Evolutionary conservation across 1,140 invertebrate species (phyloP), one percentile per base, ranked within the genome.

Genomic region (Oedothorax gibbosus): DNA sequence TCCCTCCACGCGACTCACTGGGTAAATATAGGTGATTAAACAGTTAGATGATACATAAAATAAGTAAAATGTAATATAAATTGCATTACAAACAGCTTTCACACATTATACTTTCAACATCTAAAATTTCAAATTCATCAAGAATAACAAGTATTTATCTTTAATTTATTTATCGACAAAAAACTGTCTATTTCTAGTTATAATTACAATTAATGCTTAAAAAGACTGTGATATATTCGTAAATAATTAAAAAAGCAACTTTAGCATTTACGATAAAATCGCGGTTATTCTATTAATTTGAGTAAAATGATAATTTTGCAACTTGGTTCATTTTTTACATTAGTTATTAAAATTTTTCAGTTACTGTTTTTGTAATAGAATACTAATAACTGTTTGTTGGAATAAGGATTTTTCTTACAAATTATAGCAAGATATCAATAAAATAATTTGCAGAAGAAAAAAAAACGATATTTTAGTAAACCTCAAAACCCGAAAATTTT

Each of bases 1-100:
- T 10, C 95, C 95, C 87, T 96, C 94, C 90, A 94, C 87, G 9
- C 72, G 51, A 50, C 66, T 50, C 15, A 83, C 85, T 86, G 50
- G 12, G 79, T 50, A 85, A 79, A 68, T 15, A 20, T 7, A 77
- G 18, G 21, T 66, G 21, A 35, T 8, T 18, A 15, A 0, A 12
- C 20, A 12, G 7, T n/a, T n/a, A 12, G 2, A 62, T 62, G 60
- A 62, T 7, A 0, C 0, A 15, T 7, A 62, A 62, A 62, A 15
- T 35, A 35, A 62, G 14, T 15, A 62, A 9, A 14, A 62, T 62
- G 18, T 62, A 6, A 62, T 15, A 10, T 62, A 62, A 62, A 62
- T 15, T 62, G 0, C 0, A 8, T n/a, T 18, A 7, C 0, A n/a
- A 12, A 3, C 4, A 20, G 15, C 18, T 15, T 65, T 65, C 15